phyloP scores from a whole-genome alignment of 2,888 invertebrate species.

The Aphidius colemani region DNA sequence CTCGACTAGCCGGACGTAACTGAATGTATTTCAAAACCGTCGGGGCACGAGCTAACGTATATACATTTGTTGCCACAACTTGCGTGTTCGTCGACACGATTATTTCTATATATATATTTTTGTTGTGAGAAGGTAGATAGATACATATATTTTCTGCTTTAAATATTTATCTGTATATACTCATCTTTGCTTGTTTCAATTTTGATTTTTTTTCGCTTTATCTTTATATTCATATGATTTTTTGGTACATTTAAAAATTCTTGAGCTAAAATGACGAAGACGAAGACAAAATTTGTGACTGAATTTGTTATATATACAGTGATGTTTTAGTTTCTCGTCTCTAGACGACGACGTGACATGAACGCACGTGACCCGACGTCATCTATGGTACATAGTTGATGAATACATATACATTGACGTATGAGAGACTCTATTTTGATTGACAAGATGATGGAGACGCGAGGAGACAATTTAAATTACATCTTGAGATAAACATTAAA shows the following conservation, averaged over 20 bases:
- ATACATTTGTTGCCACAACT: constrained; percentile 10
- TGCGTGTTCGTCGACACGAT: background rate
- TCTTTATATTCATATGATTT: too few species aligned
- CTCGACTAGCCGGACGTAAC: constrained; percentile 56
- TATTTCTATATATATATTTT: constrained; percentile 1
- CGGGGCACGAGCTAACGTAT: constrained; percentile 14
- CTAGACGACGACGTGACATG: background rate
- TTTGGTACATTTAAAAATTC: too few species aligned
- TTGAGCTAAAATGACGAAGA: background rate
- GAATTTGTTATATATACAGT: background rate
- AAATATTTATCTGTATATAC: constrained; percentile 6
- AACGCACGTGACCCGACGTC: background rate
- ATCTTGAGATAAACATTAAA: too few species aligned
- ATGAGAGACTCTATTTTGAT: too few species aligned
- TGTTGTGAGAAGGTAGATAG: background rate
- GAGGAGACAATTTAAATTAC: too few species aligned
- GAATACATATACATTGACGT: too few species aligned
- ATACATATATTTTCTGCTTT: background rate
- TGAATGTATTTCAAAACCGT: constrained; percentile 44
- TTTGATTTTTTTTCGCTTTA: background rate
- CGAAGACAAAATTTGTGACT: background rate
- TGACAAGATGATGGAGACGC: too few species aligned
- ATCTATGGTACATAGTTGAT: too few species aligned
- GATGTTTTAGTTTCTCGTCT: background rate
- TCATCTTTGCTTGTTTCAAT: constrained; percentile 1